phyloP scores from a whole-genome alignment of 2,888 invertebrate genomes.

The Gortyna flavago region DNA sequence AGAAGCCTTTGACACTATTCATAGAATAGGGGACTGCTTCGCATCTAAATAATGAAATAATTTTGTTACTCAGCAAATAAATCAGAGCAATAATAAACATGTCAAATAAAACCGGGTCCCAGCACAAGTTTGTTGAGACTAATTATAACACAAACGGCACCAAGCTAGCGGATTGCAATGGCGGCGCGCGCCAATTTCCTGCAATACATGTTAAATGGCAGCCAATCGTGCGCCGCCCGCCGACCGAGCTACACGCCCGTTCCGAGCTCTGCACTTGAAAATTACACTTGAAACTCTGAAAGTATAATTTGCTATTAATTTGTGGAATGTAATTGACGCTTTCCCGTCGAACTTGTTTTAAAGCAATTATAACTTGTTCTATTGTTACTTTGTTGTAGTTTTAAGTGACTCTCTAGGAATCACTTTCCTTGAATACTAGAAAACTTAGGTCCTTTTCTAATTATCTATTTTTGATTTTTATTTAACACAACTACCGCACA shows the following conservation, averaged over 20 bases:
- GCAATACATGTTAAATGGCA: slow-evolving; percentile 80
- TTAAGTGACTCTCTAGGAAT: neutral
- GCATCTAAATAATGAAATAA: neutral
- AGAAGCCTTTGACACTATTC: neutral
- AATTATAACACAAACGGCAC: slow-evolving; percentile 74
- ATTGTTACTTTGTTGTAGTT: slow-evolving; percentile 9
- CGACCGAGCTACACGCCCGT: slow-evolving; percentile 62
- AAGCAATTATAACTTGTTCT: slow-evolving; percentile 10
- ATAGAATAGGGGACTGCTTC: neutral
- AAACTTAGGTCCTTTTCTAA: neutral
- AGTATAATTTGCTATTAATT: slow-evolving; percentile 52
- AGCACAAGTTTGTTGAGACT: slow-evolving; percentile 71
- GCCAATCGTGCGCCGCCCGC: slow-evolving; percentile 73
- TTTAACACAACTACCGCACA: neutral
- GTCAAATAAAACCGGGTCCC: slow-evolving; percentile 28
- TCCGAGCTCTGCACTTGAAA: slow-evolving; percentile 59
- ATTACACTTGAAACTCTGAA: slow-evolving; percentile 44
- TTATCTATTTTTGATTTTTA: neutral
- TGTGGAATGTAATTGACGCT: slow-evolving; percentile 14
- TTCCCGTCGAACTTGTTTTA: slow-evolving; percentile 27
- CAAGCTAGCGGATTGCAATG: slow-evolving; percentile 71
- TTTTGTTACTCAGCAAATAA: neutral
- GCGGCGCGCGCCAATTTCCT: slow-evolving; percentile 80
- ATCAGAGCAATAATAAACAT: neutral
- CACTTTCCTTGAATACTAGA: neutral